Base-by-base conservation (phyloP, 2,113 vertebrate genomes). In the Hystrix brachyura region DNA sequence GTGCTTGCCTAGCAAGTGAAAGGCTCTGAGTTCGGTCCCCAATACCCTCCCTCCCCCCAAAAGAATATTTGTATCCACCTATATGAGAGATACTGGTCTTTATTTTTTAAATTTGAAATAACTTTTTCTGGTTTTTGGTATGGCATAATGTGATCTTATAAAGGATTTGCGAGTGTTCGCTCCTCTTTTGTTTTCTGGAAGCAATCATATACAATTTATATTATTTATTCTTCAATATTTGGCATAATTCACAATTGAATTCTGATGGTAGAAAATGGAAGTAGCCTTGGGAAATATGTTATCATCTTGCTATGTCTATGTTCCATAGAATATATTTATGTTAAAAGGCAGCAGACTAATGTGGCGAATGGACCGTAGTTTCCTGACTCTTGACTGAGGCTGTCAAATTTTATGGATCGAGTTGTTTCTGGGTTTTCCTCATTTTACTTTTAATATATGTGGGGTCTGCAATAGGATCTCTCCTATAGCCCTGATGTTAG, bases 281-380 rank as follows among this genome's bases (percentile, higher is more conserved):
- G 13, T 18, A 64, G 43, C 59, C 25, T 32, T 65, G 27, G 55
- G 9, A 57, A 81, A 13, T 53, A 19, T 10, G 43, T 48, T 84
- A 48, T 19, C 4, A 48, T 11, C 32, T 65, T 34, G 3, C 17
- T 9, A 5, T 11, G 7, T 4, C 2, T 29, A 10, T 25, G 5
- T n/a, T 81, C 34, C 11, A 23, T n/a, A 38, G 32, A 57, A 38
- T 38, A 18, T 55, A 18, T 55, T 57, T 21, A 21, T 29, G 34
- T 53, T 43, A 43, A 72, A n/a, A 72, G 71, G 21, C 7, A 12
- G 71, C 55, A 55, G 55, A 23, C n/a, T n/a, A n/a, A n/a, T n/a
- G n/a, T n/a, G n/a, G n/a, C n/a, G n/a, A n/a, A n/a, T 48, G 23
- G 11, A 9, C 23, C 72, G 27, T 27, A 46, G n/a, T 76, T 46